These are phyloP conservation scores for Typhlichthys eigenmanni DNA, from an alignment of 2,797 vertebrate genomes.

Conservation along the genomic window DNA sequence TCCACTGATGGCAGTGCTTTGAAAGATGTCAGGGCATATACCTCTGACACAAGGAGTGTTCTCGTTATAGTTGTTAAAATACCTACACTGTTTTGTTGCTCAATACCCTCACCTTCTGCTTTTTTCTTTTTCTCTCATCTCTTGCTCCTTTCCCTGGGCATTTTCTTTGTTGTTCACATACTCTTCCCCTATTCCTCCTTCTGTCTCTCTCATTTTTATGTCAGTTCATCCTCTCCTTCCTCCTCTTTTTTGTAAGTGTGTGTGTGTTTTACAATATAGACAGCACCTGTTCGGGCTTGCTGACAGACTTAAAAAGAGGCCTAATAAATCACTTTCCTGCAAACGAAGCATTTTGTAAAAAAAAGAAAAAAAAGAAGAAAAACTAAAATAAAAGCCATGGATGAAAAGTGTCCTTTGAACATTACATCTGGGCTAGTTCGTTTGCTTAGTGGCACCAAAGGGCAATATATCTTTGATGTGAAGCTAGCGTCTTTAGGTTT, in stretches of 20 bases:
- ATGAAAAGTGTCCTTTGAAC: constrained; percentile 45
- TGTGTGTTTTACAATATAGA: constrained; percentile 31
- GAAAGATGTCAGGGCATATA: background rate
- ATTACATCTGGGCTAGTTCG: constrained; percentile 31
- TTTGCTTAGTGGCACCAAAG: constrained; percentile 30
- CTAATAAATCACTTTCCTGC: constrained; percentile 60
- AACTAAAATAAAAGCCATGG: constrained; percentile 1
- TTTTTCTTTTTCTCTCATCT: constrained; percentile 11
- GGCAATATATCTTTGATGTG: constrained; percentile 24
- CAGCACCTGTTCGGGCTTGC: constrained; percentile 54
- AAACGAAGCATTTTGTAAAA: constrained; percentile 49
- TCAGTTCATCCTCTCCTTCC: constrained; percentile 11
- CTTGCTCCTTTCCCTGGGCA: constrained; percentile 49
- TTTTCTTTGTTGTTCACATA: constrained; percentile 57
- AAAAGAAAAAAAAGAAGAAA: constrained; percentile 7
- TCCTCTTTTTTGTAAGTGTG: constrained; percentile 8
- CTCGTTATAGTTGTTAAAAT: no score
- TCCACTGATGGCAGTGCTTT: constrained; percentile 28
- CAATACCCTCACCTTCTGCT: background rate
- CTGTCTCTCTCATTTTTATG: constrained; percentile 19
- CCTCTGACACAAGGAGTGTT: no score
- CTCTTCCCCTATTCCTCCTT: background rate
- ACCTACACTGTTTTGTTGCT: background rate
- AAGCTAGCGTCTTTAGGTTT: constrained; percentile 11
- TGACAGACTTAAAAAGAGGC: constrained; percentile 50